Evolutionary conservation across 2,113 vertebrate species (phyloP).

Genomic region (Anser brachyrhynchus): DNA sequence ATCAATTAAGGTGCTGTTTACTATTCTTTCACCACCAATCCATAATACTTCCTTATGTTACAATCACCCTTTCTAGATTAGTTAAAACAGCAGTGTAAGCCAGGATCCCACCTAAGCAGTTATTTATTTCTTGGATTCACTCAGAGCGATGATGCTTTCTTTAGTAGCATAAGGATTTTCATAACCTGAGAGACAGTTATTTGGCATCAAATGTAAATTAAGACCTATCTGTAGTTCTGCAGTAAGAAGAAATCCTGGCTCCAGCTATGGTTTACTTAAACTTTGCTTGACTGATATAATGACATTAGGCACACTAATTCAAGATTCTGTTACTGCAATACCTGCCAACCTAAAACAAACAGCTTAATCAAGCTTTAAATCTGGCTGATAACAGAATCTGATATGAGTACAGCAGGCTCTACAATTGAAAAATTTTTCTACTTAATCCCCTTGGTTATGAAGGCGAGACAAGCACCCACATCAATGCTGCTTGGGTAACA

Average conservation of each 20-base stretch:
- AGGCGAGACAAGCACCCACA: neutral
- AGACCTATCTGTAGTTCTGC: neutral
- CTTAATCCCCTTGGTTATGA: neutral
- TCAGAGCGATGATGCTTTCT: neutral
- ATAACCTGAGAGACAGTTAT: neutral
- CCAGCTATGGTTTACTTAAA: neutral
- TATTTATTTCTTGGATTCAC: neutral
- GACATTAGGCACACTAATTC: neutral
- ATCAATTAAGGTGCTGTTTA: neutral
- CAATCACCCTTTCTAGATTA: neutral
- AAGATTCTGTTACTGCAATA: neutral
- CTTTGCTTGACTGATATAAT: neutral
- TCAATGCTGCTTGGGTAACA: neutral
- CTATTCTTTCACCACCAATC: neutral
- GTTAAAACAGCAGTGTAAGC: neutral
- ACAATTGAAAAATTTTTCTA: neutral
- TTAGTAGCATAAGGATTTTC: neutral
- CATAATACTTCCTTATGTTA: neutral
- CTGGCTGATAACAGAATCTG: neutral
- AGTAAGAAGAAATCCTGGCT: neutral
- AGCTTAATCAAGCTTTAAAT: neutral
- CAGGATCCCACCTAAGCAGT: neutral
- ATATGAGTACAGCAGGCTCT: neutral
- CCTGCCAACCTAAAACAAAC: neutral
- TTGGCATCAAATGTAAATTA: slow-evolving; percentile 5